phyloP scores from a whole-genome alignment of 2,888 invertebrate genomes.

The Physocephala rufipes region DNA sequence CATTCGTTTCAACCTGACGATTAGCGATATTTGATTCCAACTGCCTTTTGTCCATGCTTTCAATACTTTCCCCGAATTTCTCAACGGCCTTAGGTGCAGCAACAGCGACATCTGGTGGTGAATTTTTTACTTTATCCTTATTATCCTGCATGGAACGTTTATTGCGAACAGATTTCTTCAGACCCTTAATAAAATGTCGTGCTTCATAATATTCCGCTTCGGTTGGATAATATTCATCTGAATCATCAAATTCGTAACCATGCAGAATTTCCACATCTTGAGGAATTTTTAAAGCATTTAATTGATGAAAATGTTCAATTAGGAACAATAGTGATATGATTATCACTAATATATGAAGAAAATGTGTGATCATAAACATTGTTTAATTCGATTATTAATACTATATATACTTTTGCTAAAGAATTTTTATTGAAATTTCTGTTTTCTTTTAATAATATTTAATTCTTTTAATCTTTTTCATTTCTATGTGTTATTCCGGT shows the following conservation, averaged over 20 bases:
- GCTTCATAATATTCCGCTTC: slow-evolving; percentile 55
- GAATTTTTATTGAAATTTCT: background rate
- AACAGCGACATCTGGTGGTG: slow-evolving; percentile 31
- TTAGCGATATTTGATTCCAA: slow-evolving; percentile 42
- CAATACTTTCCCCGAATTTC: background rate
- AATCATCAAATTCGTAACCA: slow-evolving; percentile 55
- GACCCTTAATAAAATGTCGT: slow-evolving; percentile 48
- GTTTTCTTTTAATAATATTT: background rate
- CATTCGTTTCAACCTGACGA: slow-evolving; percentile 49
- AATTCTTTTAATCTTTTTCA: background rate
- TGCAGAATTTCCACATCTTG: slow-evolving; percentile 59
- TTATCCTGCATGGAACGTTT: slow-evolving; percentile 54
- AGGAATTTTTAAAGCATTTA: slow-evolving; percentile 52
- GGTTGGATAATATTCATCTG: slow-evolving; percentile 54
- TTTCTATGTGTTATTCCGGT: too few species aligned
- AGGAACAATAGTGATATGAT: slow-evolving; percentile 13
- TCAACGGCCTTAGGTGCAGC: slow-evolving; percentile 27
- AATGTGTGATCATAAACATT: background rate
- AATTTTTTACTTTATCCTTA: slow-evolving; percentile 49
- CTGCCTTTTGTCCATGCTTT: background rate
- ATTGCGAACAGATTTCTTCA: slow-evolving; percentile 55
- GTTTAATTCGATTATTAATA: background rate
- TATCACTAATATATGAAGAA: slow-evolving; percentile 21
- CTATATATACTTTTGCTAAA: too few species aligned
- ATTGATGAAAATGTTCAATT: slow-evolving; percentile 9